Evolutionary conservation across 2,113 vertebrate species (phyloP), one percentile per base, ranked within the genome.

Genomic region (Lampris megalopsis): DNA sequence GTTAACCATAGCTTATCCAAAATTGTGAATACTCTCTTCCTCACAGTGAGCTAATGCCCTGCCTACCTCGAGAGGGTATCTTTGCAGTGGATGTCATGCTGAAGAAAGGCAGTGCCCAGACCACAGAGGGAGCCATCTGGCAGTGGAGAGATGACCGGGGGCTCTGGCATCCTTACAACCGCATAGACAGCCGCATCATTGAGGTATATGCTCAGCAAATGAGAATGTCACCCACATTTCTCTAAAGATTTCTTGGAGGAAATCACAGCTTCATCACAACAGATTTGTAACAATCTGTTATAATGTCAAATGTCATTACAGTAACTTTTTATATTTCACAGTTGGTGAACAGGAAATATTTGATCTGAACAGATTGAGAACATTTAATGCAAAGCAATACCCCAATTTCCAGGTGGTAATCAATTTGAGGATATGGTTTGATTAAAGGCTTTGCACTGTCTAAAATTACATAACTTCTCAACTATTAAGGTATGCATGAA

Each of bases 141-240:
- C 98, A 99, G 49, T 99, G 98, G 98, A 93, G 97, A 70, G 98
- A 99, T 85, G 98, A 99, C 90, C 93, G 98, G 47, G 98, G 97
- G 71, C 95, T 99, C 64, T 99, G 98, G 98, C 98, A 99, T 92
- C 98, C 98, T 1, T 99, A 99, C 91, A 99, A 98, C 92, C 96
- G 98, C 85, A 99, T 99, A 74, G 98, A 99, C 89, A 99, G 98
- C 92, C 96, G 98, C 87, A 99, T 99, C 89, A 99, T 99, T 92
- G 98, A 99, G 97, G 98, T 99, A 96, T 9, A 13, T 60, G 47
- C 53, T 5, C n/a, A n/a, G 36, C 45, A 37, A 6, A 3, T 1
- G 36, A 1, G 1, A 13, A 9, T 42, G 4, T 42, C 47, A 6
- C 35, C 40, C 13, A 50, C 13, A 45, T 60, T 2, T 1, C 48